Percentiles rank a stretch among this genome's conserved stretches.
Conservation (phyloP, 2,888 invertebrate species). For the Didymodactylos carnosus region DNA sequence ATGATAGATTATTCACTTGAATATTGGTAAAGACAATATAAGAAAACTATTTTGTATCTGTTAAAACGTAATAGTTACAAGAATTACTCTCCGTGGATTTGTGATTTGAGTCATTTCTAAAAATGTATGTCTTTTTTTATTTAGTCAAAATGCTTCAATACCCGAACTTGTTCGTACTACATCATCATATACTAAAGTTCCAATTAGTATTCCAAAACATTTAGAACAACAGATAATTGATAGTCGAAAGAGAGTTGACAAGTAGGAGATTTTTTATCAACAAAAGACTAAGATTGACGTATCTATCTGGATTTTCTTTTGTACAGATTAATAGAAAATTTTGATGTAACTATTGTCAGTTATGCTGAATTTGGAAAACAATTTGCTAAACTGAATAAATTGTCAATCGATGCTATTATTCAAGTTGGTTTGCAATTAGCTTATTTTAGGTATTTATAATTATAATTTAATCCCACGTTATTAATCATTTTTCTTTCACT, state of each 20-base stretch:
- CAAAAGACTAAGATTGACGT: neutral
- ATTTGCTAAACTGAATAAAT: conserved; percentile 70
- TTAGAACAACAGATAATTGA: conserved; percentile 1
- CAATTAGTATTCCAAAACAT: neutral
- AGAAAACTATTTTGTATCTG: neutral
- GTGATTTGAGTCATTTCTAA: too few species aligned
- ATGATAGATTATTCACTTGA: conserved; percentile 1
- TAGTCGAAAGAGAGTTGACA: neutral
- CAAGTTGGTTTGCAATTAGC: conserved; percentile 12
- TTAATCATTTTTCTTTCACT: too few species aligned
- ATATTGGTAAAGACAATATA: neutral
- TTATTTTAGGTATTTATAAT: neutral
- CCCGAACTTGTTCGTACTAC: neutral
- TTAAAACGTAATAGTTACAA: too few species aligned
- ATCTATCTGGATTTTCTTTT: neutral
- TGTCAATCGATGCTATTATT: conserved; percentile 40
- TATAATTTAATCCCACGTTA: neutral
- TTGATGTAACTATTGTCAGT: conserved; percentile 69
- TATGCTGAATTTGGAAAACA: conserved; percentile 74
- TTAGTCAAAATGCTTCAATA: neutral
- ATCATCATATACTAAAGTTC: neutral
- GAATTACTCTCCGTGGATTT: too few species aligned
- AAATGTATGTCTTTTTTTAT: too few species aligned
- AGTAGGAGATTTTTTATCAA: too few species aligned
- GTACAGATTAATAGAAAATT: conserved; percentile 55